These are phyloP conservation scores for Thunnus thynnus DNA, from an alignment of 2,113 vertebrate species.

Conservation along the genomic window DNA sequence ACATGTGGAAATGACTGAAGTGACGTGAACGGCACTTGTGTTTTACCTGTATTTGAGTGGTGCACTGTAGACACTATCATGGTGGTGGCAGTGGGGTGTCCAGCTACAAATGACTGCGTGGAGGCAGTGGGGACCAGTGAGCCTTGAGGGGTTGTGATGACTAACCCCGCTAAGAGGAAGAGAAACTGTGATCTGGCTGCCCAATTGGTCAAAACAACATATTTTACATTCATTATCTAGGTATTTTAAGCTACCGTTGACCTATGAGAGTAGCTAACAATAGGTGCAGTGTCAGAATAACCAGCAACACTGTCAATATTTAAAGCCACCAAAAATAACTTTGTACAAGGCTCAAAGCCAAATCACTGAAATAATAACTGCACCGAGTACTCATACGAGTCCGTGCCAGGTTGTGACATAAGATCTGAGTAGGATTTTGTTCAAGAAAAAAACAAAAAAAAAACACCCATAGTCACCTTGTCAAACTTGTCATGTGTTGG, in stretches of 20 bases:
- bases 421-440: too few relatives aligned
- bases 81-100: constrained; percentile 85
- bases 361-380: too few relatives aligned
- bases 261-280: not conserved
- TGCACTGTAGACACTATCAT: constrained; percentile 97
- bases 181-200: constrained; percentile 37
- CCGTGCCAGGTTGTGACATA: too few relatives aligned
- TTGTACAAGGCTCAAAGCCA: too few relatives aligned
- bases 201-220: not conserved
- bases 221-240: not conserved
- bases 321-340: not conserved
- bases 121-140: constrained; percentile 92
- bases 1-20: not conserved
- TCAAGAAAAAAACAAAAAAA: too few relatives aligned
- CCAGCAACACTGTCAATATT: not conserved
- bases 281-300: not conserved
- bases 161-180: constrained; percentile 89
- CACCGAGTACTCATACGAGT: too few relatives aligned
- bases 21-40: not conserved
- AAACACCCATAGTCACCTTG: too few relatives aligned
- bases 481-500: too few relatives aligned
- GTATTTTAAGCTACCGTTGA: not conserved
- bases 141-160: constrained; percentile 97
- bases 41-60: constrained; percentile 80
- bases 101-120: constrained; percentile 94